Base-by-base conservation (phyloP, 2,888 invertebrate species). In the Dynastes hyllus region DNA sequence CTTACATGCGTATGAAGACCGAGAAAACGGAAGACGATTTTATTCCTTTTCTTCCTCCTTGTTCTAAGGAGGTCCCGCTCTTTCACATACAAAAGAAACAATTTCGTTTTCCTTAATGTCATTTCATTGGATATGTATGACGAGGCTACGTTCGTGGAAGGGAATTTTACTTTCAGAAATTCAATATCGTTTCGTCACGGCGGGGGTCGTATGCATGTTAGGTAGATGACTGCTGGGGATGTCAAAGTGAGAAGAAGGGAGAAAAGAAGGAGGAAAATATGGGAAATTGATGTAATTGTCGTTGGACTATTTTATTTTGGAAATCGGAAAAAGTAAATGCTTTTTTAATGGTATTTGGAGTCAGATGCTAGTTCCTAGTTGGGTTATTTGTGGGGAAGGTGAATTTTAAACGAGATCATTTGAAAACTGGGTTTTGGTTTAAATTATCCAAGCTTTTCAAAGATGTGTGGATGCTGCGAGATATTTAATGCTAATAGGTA, bases 111-210 rank as follows among this genome's bases (percentile, higher is more conserved):
- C 70, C 66, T 66, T 78, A 78, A 78, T 73, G 75, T 75, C 66
- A 75, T 78, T 73, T 61, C 66, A 55, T n/a, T 37, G 73, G 73
- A 78, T 75, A 78, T 75, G 75, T 75, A 78, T 45, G 45, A 45
- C 45, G 45, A 45, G 32, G 32, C 32, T 5, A 37, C 45, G 45
- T 8, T 8, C 22, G 6, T 73, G 78, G 53, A 75, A 65, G 67
- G 75, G 75, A 78, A 75, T 78, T 78, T 78, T 75, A 78, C 78
- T 78, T 75, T 67, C 78, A 40, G 61, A 58, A 78, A 78, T 75
- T 66, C 78, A 78, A 78, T 78, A 78, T 75, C 73, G 65, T 67
- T 16, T 50, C 77, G 16, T 55, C 45, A 51, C 50, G 29, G 29
- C 29, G 29, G 16, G 50, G 29, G 32, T 50, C 22, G 73, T 75